Evolutionary conservation across 2,888 invertebrate genomes (phyloP), one percentile per base, ranked within the genome.

Genomic region (Leucoma salicis): DNA sequence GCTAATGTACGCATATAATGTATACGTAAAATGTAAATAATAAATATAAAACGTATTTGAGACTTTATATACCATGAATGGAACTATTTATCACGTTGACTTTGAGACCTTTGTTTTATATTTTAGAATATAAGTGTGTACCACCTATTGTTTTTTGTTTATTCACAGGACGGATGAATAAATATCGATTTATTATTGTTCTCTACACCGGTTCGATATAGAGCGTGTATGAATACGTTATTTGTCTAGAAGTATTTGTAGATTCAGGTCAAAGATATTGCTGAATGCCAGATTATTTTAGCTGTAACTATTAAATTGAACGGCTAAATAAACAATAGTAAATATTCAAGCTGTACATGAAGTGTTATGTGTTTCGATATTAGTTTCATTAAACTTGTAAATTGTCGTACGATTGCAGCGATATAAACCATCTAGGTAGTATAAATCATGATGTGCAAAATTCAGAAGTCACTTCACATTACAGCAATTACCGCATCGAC

Each of bases 401-500:
- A 27, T 27, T 27, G n/a, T 18, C 5, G 7, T 27, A 27, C 6
- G 27, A 27, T 27, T 11, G n/a, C n/a, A 6, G 2, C 8, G 27
- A n/a, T 27, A 4, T 10, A 4, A 11, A 27, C 4, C n/a, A 27
- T 27, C n/a, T 10, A 4, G n/a, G n/a, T n/a, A 10, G 1, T 27
- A 27, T 10, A 12, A 8, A 45, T 33, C 34, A 34, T 34, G 33
- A 38, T 46, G 35, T 37, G 43, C 21, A 39, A 42, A 48, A 36
- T 36, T 39, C 47, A 46, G 42, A 61, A 46, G 60, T 54, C 47
- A 47, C 45, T 44, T 18, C 41, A 39, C 38, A 38, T 21, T 33
- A 56, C 44, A 63, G 50, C 25, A 48, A 25, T 55, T 47, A 60
- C 50, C 39, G 47, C 66, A 69, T 66, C 66, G 70, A 68, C 66